Percentiles rank a stretch among this genome's conserved stretches.
These are phyloP conservation scores for Caenorhabditis latens DNA, from an alignment of 1,140 invertebrate genomes.

Conservation along the genomic window DNA sequence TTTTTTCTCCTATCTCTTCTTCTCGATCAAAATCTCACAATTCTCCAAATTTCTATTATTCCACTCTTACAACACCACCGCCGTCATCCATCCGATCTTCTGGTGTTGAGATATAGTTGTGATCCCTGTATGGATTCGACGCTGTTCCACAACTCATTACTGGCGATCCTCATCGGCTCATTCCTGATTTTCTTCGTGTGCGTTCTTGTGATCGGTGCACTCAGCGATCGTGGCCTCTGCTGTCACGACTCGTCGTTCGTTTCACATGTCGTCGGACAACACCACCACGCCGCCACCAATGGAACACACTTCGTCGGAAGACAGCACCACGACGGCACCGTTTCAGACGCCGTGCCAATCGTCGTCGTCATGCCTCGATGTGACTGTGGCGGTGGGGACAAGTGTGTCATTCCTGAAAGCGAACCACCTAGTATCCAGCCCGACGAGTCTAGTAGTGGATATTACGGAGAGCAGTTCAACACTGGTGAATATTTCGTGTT, in stretches of 20 bases:
- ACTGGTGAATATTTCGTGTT: constrained; percentile 17
- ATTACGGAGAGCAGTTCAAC: constrained; percentile 54
- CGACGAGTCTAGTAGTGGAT: constrained; percentile 52
- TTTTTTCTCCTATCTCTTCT: constrained; percentile 21
- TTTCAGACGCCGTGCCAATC: constrained; percentile 41
- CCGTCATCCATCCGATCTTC: background rate
- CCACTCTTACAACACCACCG: background rate
- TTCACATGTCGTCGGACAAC: constrained; percentile 54
- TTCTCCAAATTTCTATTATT: constrained; percentile 17
- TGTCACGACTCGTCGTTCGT: constrained; percentile 68
- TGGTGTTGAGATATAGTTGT: background rate
- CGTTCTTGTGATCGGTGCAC: constrained; percentile 74
- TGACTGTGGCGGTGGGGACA: constrained; percentile 52
- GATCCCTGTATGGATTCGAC: constrained; percentile 67
- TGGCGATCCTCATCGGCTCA: constrained; percentile 71
- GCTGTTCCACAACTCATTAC: constrained; percentile 72
- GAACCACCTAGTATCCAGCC: constrained; percentile 49
- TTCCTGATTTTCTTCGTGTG: constrained; percentile 75
- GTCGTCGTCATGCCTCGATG: constrained; percentile 56
- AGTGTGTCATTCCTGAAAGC: constrained; percentile 44
- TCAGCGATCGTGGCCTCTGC: constrained; percentile 70
- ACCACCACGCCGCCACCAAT: constrained; percentile 48
- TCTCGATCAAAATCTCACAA: constrained; percentile 14
- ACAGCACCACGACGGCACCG: constrained; percentile 26
- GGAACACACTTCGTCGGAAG: constrained; percentile 46